phyloP scores from a whole-genome alignment of 2,797 vertebrate genomes.

The Thaleichthys pacificus region DNA sequence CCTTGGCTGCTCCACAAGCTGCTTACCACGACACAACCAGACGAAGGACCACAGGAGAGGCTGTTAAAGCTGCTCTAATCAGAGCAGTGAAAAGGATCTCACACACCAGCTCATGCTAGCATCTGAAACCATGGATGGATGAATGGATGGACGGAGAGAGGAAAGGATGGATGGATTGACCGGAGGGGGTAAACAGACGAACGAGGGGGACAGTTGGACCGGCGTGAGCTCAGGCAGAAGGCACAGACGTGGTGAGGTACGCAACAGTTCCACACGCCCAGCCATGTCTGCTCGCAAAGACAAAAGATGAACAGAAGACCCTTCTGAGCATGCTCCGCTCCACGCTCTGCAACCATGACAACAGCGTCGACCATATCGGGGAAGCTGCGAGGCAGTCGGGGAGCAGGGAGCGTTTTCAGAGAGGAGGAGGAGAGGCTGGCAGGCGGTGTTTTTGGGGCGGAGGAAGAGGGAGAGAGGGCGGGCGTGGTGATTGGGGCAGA shows the following conservation, averaged over 20 bases:
- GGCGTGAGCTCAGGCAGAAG: not conserved
- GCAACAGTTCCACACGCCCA: slow-evolving; percentile 37
- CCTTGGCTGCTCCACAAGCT: slow-evolving; percentile 58
- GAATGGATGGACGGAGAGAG: not conserved
- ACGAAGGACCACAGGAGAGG: slow-evolving; percentile 34
- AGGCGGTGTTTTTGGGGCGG: not conserved
- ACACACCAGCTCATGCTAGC: slow-evolving; percentile 45
- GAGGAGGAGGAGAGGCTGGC: not conserved
- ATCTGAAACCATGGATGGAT: slow-evolving; percentile 21
- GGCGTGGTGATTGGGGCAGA: not conserved
- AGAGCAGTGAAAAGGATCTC: slow-evolving; percentile 61
- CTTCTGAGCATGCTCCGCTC: slow-evolving; percentile 65
- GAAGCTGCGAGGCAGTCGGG: slow-evolving; percentile 55
- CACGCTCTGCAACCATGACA: slow-evolving; percentile 43
- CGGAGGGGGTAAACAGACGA: not conserved
- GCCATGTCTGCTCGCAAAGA: slow-evolving; percentile 36
- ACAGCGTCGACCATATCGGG: slow-evolving; percentile 38
- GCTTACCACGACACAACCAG: slow-evolving; percentile 61
- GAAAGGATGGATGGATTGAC: slow-evolving; percentile 10
- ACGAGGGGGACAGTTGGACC: slow-evolving; percentile 4
- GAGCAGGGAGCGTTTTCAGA: slow-evolving; percentile 28
- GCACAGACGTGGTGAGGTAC: slow-evolving; percentile 17
- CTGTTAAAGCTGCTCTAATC: slow-evolving; percentile 71
- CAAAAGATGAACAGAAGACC: slow-evolving; percentile 61
- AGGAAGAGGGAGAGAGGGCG: not conserved